A percentile compares a stretch with the other conserved stretches of the same genome.
Evolutionary conservation across 1,140 invertebrate species (phyloP).

Genomic region (Drosophila mojavensis): DNA sequence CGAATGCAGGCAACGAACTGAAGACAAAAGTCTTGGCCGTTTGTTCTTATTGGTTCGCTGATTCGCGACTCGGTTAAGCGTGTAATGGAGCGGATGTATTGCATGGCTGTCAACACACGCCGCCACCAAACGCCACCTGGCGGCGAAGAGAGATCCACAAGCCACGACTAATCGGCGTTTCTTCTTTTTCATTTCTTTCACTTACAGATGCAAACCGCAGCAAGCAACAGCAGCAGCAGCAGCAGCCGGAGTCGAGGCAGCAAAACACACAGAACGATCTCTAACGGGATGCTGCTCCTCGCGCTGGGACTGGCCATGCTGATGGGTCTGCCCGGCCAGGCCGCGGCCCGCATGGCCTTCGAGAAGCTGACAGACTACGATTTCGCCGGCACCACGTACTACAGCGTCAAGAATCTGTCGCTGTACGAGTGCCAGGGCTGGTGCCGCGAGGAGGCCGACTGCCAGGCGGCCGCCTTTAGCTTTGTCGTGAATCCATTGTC

Average conservation of each 20-base stretch:
- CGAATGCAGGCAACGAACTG: conserved; percentile 53
- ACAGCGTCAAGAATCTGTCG: conserved; percentile 95
- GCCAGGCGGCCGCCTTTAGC: conserved; percentile 95
- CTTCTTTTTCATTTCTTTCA: neutral
- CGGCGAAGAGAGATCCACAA: neutral
- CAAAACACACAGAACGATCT: conserved; percentile 23
- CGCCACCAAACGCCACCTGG: conserved; percentile 14
- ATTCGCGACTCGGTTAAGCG: conserved; percentile 71
- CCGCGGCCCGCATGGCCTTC: conserved; percentile 91
- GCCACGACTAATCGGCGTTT: conserved; percentile 3
- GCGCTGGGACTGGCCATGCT: conserved; percentile 36
- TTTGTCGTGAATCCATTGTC: conserved; percentile 96
- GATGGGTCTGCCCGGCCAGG: conserved; percentile 47
- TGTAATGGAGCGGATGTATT: conserved; percentile 72
- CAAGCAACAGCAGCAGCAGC: conserved; percentile 36
- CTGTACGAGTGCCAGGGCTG: conserved; percentile 97
- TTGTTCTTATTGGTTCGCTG: conserved; percentile 67
- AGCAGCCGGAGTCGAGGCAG: conserved; percentile 29
- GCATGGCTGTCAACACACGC: conserved; percentile 10
- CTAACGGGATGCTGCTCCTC: conserved; percentile 31
- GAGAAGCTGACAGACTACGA: conserved; percentile 97
- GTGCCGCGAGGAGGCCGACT: conserved; percentile 96
- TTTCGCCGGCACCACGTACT: conserved; percentile 95
- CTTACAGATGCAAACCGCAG: conserved; percentile 48
- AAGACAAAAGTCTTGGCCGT: neutral